A percentile compares a stretch with the other conserved stretches of the same genome.
These are phyloP conservation scores for Apis cerana DNA, from an alignment of 1,140 invertebrate species.

Conservation along the genomic window DNA sequence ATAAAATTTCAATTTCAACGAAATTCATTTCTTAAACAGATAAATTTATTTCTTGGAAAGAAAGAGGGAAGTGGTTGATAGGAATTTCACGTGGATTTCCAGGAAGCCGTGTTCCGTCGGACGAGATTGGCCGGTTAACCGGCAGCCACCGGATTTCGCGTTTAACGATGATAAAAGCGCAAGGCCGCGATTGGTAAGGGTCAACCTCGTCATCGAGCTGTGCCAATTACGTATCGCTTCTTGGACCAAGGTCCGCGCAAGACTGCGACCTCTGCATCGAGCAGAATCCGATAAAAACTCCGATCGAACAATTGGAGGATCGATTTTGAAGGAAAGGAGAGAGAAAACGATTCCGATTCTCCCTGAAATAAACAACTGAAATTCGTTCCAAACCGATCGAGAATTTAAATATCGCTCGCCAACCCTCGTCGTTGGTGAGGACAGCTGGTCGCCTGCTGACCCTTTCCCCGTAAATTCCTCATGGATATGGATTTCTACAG, in stretches of 20 bases:
- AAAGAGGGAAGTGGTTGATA: neutral
- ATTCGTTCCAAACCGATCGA: too few species aligned
- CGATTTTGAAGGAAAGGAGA: too few species aligned
- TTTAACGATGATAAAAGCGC: slow-evolving; percentile 54
- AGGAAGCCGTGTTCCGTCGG: neutral
- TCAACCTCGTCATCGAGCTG: slow-evolving; percentile 49
- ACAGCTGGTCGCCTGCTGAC: slow-evolving; percentile 75
- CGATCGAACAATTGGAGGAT: too few species aligned
- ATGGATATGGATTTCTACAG: slow-evolving; percentile 44
- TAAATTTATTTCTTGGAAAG: too few species aligned
- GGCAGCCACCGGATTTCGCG: slow-evolving; percentile 49
- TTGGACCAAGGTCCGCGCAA: slow-evolving; percentile 38
- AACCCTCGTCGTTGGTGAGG: slow-evolving; percentile 31
- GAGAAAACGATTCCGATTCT: too few species aligned
- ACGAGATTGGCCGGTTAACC: slow-evolving; percentile 14
- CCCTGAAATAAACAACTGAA: too few species aligned
- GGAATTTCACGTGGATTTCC: slow-evolving; percentile 27
- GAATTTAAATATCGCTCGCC: too few species aligned
- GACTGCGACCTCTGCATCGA: slow-evolving; percentile 1
- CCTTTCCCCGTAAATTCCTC: too few species aligned
- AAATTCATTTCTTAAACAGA: too few species aligned
- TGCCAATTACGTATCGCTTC: slow-evolving; percentile 42
- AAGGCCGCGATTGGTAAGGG: slow-evolving; percentile 51
- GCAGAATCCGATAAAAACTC: neutral
- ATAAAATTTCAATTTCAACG: neutral